Evolutionary conservation across 2,888 invertebrate genomes (phyloP).

Genomic region (Chrysopilus asiliformis): DNA sequence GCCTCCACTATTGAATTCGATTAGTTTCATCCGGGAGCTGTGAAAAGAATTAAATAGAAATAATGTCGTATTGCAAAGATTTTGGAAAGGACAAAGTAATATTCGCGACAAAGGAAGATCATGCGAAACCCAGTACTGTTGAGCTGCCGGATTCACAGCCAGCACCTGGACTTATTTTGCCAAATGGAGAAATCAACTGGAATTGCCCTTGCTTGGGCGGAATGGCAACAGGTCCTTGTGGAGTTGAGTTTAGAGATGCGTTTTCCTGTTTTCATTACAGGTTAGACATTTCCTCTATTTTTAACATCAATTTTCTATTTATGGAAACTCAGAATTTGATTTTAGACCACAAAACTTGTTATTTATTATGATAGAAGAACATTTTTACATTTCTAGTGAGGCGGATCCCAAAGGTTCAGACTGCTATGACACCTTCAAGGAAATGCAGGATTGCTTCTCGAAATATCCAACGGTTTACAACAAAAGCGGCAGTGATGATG

Average conservation of each 20-base stretch:
- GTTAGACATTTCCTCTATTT: slow-evolving; percentile 30
- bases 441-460: slow-evolving; percentile 84
- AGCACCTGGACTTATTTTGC: slow-evolving; percentile 65
- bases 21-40: slow-evolving; percentile 9
- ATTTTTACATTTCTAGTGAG: slow-evolving; percentile 47
- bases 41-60: slow-evolving; percentile 12
- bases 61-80: slow-evolving; percentile 38
- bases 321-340: too few relatives aligned
- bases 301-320: too few relatives aligned
- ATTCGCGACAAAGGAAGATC: slow-evolving; percentile 68
- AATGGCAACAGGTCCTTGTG: slow-evolving; percentile 96
- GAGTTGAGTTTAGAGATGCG: slow-evolving; percentile 81
- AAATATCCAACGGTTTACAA: slow-evolving; percentile 76
- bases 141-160: slow-evolving; percentile 57
- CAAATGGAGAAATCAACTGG: slow-evolving; percentile 90
- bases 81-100: slow-evolving; percentile 69
- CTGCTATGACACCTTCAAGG: slow-evolving; percentile 79
- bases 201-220: slow-evolving; percentile 93
- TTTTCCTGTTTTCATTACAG: slow-evolving; percentile 90
- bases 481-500: slow-evolving; percentile 51
- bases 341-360: too few relatives aligned
- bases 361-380: too few relatives aligned
- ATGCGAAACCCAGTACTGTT: slow-evolving; percentile 56
- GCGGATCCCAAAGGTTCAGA: slow-evolving; percentile 87
- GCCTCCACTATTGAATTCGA: slow-evolving; percentile 13